phyloP scores from a whole-genome alignment of 2,888 invertebrate species.

The Atethmia centrago region DNA sequence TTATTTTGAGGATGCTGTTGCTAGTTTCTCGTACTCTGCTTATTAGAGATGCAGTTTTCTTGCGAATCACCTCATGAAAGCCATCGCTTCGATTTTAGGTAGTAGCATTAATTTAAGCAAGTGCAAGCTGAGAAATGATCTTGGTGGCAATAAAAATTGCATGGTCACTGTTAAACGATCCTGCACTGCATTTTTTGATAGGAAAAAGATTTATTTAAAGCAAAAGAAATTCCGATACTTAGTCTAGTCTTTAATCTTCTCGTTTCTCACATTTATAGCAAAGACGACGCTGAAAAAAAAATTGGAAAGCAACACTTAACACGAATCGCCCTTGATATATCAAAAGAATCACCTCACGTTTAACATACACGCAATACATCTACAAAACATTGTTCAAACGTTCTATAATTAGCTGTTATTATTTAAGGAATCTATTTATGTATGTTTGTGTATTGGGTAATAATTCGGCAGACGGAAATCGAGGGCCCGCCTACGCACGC shows the following conservation, averaged over 20 bases:
- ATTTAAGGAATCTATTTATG: slow-evolving; percentile 79
- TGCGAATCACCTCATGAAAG: too few relatives aligned
- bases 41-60: too few relatives aligned
- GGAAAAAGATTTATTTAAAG: not conserved
- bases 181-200: not conserved
- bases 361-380: slow-evolving; percentile 38
- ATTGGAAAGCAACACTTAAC: not conserved
- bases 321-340: slow-evolving; percentile 48
- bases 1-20: too few relatives aligned
- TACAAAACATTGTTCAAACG: slow-evolving; percentile 58
- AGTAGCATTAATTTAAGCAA: not conserved
- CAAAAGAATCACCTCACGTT: slow-evolving; percentile 38
- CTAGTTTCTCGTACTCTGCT: too few relatives aligned
- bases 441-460: slow-evolving; percentile 78
- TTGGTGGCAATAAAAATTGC: not conserved
- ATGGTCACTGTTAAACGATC: too few relatives aligned
- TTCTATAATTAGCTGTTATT: slow-evolving; percentile 70
- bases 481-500: slow-evolving; percentile 82
- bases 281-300: not conserved
- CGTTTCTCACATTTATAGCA: not conserved
- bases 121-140: not conserved
- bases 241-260: not conserved
- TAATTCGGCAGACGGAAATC: slow-evolving; percentile 80
- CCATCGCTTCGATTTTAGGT: too few relatives aligned
- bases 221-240: not conserved